Evolutionary conservation across 2,888 invertebrate species (phyloP), one percentile per base, ranked within the genome.

Genomic region (Trissolcus japonicus): DNA sequence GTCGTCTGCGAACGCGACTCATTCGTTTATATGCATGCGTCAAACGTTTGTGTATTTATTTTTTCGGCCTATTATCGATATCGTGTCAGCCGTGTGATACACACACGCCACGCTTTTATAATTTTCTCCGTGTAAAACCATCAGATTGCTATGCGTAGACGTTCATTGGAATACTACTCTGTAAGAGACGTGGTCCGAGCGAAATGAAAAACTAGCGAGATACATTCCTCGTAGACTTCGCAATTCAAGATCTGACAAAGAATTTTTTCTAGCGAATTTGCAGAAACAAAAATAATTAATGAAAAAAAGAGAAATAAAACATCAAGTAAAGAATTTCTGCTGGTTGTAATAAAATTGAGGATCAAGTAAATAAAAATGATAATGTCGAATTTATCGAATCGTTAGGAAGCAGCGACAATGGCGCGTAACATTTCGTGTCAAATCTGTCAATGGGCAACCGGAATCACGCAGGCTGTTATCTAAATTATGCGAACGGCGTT

Each of bases 141-240:
- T 67, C 67, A 66, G 71, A 71, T 76, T 71, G 67, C 71, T 54
- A 35, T 62, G 71, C 61, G 71, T 62, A 68, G 72, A 77, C 76
- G 67, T 67, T 77, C 66, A 71, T 72, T 72, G 59, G 72, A 61
- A 72, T 67, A 51, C 7, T 9, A 7, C 7, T 6, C 69, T 69
- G 69, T 35, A 69, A 43, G 61, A 63, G 60, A 65, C 55, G 55
- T n/a, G 40, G 50, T 54, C 51, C 43, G 59, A 46, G 40, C 19
- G 25, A 66, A 63, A 57, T 25, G 25, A 25, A 76, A 56, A 67
- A 72, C 11, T 29, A 53, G 56, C 60, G 19, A 21, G 40, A 66
- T 61, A 16, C n/a, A 14, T 21, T 55, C 60, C 43, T 60, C 35
- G 14, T 55, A 19, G 54, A 60, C 55, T 73, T 55, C 48, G n/a